A percentile compares a stretch with the other conserved stretches of the same genome.
Evolutionary conservation across 2,888 invertebrate genomes (phyloP).

Genomic region (Bibio marci): DNA sequence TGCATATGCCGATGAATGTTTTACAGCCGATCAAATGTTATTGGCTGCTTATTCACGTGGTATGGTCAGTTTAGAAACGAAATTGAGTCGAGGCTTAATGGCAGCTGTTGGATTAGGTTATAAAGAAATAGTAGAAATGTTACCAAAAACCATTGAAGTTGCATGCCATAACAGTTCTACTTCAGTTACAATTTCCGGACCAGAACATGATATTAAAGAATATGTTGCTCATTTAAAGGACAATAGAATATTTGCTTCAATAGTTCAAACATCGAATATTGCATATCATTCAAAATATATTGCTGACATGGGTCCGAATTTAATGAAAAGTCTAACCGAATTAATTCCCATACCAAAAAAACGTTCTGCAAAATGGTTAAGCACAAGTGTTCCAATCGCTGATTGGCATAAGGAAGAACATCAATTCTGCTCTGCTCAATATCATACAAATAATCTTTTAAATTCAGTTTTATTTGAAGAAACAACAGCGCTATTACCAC

Average conservation of each 20-base stretch:
- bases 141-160: constrained; percentile 61
- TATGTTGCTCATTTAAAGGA: constrained; percentile 49
- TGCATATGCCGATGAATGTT: constrained; percentile 84
- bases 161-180: constrained; percentile 79
- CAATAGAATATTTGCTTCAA: constrained; percentile 61
- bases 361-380: constrained; percentile 66
- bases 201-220: constrained; percentile 43
- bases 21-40: constrained; percentile 75
- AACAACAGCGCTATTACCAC: constrained; percentile 39
- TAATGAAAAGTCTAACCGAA: constrained; percentile 43
- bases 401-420: constrained; percentile 52
- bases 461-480: constrained; percentile 42
- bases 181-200: constrained; percentile 79
- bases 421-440: constrained; percentile 56
- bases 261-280: constrained; percentile 72
- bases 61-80: constrained; percentile 50
- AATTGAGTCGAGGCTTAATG: constrained; percentile 63
- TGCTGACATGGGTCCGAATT: constrained; percentile 43
- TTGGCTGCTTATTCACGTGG: constrained; percentile 72
- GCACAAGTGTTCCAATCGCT: constrained; percentile 56
- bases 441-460: constrained; percentile 72
- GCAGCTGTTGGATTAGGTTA: constrained; percentile 64
- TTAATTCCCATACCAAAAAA: constrained; percentile 46
- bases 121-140: constrained; percentile 35
- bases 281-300: constrained; percentile 83